Base-by-base conservation (phyloP, 1,140 invertebrate genomes). In the Tigriopus japonicus region DNA sequence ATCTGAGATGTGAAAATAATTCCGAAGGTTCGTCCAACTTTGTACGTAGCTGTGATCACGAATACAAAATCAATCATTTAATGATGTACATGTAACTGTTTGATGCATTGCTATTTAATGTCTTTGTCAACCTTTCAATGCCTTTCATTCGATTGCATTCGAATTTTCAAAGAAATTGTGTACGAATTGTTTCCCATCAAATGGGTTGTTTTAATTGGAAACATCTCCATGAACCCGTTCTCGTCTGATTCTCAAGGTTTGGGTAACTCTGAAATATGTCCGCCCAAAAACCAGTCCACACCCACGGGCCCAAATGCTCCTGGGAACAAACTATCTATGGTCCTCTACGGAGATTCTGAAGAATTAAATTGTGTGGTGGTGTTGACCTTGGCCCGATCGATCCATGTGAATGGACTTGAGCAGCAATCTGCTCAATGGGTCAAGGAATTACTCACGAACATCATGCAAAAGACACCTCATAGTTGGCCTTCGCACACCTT, bases 381-480 rank as follows among this genome's bases (percentile, higher is more conserved):
- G 0, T 75, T 96, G 1, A 94, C 90, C 0, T 71, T 97, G n/a
- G 91, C 91, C 0, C 74, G 92, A 62, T 87, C 91, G 0, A 90
- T 95, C 75, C 87, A 94, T 70, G 83, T 96, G 17, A 92, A 89
- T 56, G 87, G 88, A 68, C 74, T 77, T 14, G 79, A 78, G 75
- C n/a, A 28, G 17, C 63, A 66, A 14, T 82, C 83, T 52, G 81
- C 84, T 2, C 80, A 79, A 0, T 95, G 90, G 82, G 93, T 89
- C 67, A 85, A 88, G 67, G 92, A 96, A 63, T 74, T 96, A 14
- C 71, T 97, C 1, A 81, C 80, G 2, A 85, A 84, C 0, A 91
- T 96, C 2, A 90, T 92, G 80, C 85, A 89, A 65, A 86, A 86
- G 68, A 96, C 92, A 0, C 91, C 91, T 0, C 90, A 94, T 71